Conservation (phyloP, 1,140 invertebrate genomes). For the Drosophila auraria region DNA sequence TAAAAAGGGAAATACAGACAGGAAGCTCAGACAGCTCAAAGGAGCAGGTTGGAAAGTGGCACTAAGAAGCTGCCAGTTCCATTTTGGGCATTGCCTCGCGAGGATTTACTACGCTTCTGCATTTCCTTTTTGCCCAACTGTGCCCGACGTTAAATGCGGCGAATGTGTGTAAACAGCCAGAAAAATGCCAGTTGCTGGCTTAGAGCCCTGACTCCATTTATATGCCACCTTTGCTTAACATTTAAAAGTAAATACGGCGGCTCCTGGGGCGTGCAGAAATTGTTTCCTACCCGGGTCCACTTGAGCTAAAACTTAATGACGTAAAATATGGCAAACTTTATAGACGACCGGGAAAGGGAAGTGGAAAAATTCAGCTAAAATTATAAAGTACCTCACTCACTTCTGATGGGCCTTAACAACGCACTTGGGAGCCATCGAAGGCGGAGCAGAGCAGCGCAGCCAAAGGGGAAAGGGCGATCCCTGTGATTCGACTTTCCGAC, state of each 20-base stretch:
- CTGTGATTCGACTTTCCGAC: slow-evolving; percentile 55
- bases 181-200: slow-evolving; percentile 55
- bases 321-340: slow-evolving; percentile 76
- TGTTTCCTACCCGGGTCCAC: slow-evolving; percentile 41
- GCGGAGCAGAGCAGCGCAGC: background rate
- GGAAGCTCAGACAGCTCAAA: slow-evolving; percentile 61
- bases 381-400: slow-evolving; percentile 69
- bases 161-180: slow-evolving; percentile 47
- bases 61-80: slow-evolving; percentile 67
- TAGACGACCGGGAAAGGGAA: slow-evolving; percentile 2
- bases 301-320: slow-evolving; percentile 67
- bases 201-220: slow-evolving; percentile 24
- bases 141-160: slow-evolving; percentile 37
- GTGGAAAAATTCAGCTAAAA: slow-evolving; percentile 24
- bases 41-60: slow-evolving; percentile 50
- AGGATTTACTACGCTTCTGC: slow-evolving; percentile 59
- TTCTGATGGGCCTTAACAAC: slow-evolving; percentile 72
- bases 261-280: slow-evolving; percentile 31
- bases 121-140: slow-evolving; percentile 14
- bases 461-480: slow-evolving; percentile 51
- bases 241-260: slow-evolving; percentile 61
- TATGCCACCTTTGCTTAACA: slow-evolving; percentile 29
- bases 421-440: slow-evolving; percentile 77
- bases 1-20: slow-evolving; percentile 9
- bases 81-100: slow-evolving; percentile 52